Conservation (phyloP, 2,113 vertebrate genomes). For the Tylochromis polylepis region DNA sequence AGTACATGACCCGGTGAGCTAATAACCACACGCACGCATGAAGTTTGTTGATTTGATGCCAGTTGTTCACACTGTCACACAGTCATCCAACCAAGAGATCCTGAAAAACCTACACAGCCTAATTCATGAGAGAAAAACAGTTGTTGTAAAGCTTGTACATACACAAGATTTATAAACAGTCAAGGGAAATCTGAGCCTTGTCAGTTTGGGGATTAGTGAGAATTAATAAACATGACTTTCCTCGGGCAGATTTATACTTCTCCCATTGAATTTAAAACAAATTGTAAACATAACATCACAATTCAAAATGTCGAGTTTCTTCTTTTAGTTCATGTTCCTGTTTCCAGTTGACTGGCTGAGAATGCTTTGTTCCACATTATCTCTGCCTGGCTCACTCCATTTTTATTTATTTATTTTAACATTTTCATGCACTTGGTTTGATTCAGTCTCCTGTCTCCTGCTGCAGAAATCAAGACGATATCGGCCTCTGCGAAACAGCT, state of each 20-base stretch:
- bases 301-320: slow-evolving; percentile 6
- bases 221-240: slow-evolving; percentile 33
- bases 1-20: slow-evolving; percentile 73
- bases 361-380: neutral
- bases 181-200: neutral
- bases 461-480: slow-evolving; percentile 63
- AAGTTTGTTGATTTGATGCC: neutral
- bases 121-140: neutral
- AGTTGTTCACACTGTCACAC: neutral
- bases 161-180: slow-evolving; percentile 19
- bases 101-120: neutral
- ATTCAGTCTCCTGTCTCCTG: neutral
- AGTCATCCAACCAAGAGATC: neutral
- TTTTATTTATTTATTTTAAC: neutral
- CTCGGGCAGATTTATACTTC: neutral
- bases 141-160: neutral
- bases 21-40: neutral
- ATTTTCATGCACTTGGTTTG: neutral
- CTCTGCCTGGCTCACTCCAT: neutral
- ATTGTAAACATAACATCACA: neutral
- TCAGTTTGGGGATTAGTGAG: slow-evolving; percentile 32
- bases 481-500: slow-evolving; percentile 69
- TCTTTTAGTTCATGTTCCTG: slow-evolving; percentile 8
- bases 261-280: slow-evolving; percentile 7
- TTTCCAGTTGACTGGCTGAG: neutral